These are phyloP conservation scores for Peromyscus attwateri DNA, from an alignment of 2,797 vertebrate genomes.

Conservation along the genomic window DNA sequence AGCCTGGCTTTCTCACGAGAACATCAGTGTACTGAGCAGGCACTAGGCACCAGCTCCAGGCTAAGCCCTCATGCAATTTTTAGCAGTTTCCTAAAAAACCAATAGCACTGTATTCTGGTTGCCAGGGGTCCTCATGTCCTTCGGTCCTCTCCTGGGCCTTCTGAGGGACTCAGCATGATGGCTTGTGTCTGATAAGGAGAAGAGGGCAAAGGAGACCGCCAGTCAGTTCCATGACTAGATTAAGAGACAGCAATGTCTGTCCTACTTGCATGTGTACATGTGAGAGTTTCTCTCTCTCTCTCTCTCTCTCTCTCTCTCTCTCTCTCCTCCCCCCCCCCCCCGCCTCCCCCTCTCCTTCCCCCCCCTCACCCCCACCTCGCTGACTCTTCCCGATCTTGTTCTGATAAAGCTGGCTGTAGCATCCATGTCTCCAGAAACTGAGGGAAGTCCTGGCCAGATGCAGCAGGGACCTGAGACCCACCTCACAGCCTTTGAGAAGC, in stretches of 20 bases:
- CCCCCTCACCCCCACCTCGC: not conserved
- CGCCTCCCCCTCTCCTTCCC: fast-evolving
- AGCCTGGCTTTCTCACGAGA: not conserved
- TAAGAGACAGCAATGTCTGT: not conserved
- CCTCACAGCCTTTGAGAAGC: not conserved
- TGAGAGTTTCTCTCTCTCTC: not conserved
- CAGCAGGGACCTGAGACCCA: not conserved
- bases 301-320: not conserved
- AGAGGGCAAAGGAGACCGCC: not conserved
- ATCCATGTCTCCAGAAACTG: not conserved
- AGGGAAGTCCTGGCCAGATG: not conserved
- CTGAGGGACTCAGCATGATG: not conserved
- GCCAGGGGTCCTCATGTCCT: not conserved
- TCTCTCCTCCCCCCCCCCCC: not conserved
- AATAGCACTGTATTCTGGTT: not conserved
- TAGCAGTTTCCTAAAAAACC: not conserved
- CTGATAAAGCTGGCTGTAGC: not conserved
- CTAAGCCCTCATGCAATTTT: not conserved
- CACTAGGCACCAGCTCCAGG: not conserved
- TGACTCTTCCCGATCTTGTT: not conserved
- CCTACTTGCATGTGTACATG: not conserved
- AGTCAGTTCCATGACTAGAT: not conserved
- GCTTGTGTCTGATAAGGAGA: not conserved
- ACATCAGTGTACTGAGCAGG: not conserved
- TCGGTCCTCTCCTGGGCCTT: not conserved